These are phyloP conservation scores for Halyomorpha halys DNA, from an alignment of 1,140 invertebrate species.

Conservation along the genomic window DNA sequence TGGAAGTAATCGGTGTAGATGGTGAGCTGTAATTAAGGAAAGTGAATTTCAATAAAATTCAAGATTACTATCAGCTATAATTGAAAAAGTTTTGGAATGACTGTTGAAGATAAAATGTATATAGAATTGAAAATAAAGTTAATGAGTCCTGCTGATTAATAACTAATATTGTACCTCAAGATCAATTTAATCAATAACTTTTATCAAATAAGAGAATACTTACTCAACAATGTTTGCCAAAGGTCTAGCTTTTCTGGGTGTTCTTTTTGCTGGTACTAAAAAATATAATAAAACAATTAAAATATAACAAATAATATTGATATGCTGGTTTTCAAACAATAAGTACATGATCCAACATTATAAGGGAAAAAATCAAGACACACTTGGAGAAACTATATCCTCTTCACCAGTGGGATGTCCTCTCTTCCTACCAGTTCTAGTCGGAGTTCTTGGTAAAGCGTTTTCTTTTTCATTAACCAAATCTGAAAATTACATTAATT, in stretches of 20 bases:
- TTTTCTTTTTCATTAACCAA: conserved; percentile 32
- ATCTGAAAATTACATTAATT: background rate
- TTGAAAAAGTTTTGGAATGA: too few species aligned
- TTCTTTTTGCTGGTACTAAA: conserved; percentile 26
- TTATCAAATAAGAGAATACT: background rate
- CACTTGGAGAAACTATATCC: conserved; percentile 39
- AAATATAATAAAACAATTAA: conserved; percentile 29
- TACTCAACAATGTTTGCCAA: background rate
- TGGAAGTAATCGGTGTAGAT: conserved; percentile 17
- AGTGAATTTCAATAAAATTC: too few species aligned
- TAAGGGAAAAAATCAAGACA: conserved; percentile 26
- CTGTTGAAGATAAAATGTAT: too few species aligned
- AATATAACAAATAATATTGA: background rate
- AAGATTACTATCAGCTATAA: too few species aligned
- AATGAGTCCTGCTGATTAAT: too few species aligned
- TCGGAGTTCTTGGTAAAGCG: conserved; percentile 30
- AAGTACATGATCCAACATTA: too few species aligned
- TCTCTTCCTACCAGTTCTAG: conserved; percentile 32
- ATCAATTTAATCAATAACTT: too few species aligned
- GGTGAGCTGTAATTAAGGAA: background rate
- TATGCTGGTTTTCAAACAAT: too few species aligned
- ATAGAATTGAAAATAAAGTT: too few species aligned
- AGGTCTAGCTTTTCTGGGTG: conserved; percentile 21
- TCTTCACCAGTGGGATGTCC: conserved; percentile 40
- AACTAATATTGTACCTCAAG: too few species aligned